Conservation (phyloP, 2,113 vertebrate species). For the Python bivittatus region DNA sequence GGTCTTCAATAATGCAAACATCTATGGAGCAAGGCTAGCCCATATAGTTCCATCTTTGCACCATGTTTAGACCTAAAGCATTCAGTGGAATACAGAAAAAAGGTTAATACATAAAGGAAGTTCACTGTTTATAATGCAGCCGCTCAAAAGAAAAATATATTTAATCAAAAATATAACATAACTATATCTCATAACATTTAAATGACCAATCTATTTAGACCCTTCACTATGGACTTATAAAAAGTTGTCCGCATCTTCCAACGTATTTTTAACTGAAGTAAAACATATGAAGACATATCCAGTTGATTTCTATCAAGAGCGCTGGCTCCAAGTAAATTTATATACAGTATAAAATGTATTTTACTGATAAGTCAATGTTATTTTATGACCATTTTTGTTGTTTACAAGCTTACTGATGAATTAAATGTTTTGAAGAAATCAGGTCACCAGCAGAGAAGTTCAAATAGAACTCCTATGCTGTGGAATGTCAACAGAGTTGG, state of each 20-base stretch:
- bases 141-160: not conserved
- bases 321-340: not conserved
- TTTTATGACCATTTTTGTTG: accelerated
- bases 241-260: not conserved
- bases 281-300: not conserved
- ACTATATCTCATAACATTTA: not conserved
- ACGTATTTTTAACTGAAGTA: not conserved
- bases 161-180: not conserved
- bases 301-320: not conserved
- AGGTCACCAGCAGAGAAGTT: constrained; percentile 11
- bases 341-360: not conserved
- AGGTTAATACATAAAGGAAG: no score
- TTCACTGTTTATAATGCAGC: not conserved
- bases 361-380: not conserved
- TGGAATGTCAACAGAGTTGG: not conserved
- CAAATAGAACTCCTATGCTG: not conserved
- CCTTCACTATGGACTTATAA: not conserved
- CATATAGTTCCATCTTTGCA: not conserved
- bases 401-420: not conserved
- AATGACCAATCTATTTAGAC: not conserved
- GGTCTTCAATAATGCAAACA: not conserved
- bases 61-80: no score
- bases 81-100: no score
- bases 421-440: constrained; percentile 14
- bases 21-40: not conserved